Conservation (phyloP, 1,140 invertebrate species). For the Drosophila chauvacae region DNA sequence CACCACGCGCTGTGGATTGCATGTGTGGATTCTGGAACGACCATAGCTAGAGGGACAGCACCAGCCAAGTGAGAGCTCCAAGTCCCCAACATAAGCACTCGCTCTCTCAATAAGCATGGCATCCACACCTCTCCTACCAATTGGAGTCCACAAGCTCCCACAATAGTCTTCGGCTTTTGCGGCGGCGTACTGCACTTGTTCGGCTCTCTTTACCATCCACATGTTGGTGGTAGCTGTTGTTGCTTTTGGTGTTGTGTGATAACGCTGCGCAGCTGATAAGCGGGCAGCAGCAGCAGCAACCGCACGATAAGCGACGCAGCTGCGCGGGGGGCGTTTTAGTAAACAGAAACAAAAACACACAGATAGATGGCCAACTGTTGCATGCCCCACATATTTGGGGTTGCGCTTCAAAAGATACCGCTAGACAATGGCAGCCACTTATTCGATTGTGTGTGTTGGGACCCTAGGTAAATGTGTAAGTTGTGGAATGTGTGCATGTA, state of each 20-base stretch:
- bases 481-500: constrained; percentile 31
- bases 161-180: constrained; percentile 45
- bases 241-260: constrained; percentile 39
- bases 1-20: constrained; percentile 55
- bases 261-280: constrained; percentile 56
- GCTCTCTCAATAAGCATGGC: not conserved
- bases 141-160: constrained; percentile 27
- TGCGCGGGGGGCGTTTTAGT: constrained; percentile 36
- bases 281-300: constrained; percentile 20
- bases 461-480: constrained; percentile 12
- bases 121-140: constrained; percentile 5
- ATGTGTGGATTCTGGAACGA: constrained; percentile 69
- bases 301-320: constrained; percentile 39
- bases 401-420: constrained; percentile 43
- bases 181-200: constrained; percentile 74
- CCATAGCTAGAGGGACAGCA: constrained; percentile 3
- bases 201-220: constrained; percentile 48
- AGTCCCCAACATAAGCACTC: constrained; percentile 6
- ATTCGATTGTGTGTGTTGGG: constrained; percentile 4
- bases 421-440: constrained; percentile 22
- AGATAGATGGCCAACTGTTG: constrained; percentile 44
- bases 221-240: constrained; percentile 26
- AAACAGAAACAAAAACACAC: constrained; percentile 22
- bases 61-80: constrained; percentile 5
- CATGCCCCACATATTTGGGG: constrained; percentile 54